Evolutionary conservation across 2,888 invertebrate species (phyloP).

Genomic region (Criorhina ranunculi): DNA sequence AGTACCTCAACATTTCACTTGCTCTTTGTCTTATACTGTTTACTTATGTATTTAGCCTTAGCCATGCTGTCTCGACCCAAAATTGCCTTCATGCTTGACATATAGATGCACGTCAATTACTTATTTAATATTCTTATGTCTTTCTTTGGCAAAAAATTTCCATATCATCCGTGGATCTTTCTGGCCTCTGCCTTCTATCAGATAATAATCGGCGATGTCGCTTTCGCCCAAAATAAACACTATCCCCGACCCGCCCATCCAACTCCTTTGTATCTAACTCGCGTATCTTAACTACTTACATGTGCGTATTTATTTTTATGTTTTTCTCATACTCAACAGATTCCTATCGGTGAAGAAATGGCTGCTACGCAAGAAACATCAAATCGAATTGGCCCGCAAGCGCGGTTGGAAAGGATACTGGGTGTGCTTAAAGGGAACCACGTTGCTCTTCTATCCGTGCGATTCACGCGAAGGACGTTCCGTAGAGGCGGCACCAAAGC

Average conservation of each 20-base stretch:
- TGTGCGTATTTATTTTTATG: slow-evolving; percentile 41
- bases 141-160: slow-evolving; percentile 44
- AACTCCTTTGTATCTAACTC: slow-evolving; percentile 21
- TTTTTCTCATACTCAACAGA: slow-evolving; percentile 85
- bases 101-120: slow-evolving; percentile 49
- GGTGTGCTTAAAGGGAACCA: slow-evolving; percentile 99
- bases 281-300: slow-evolving; percentile 48
- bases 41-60: background rate
- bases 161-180: slow-evolving; percentile 38
- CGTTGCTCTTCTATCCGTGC: slow-evolving; percentile 97
- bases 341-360: slow-evolving; percentile 99
- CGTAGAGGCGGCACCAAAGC: slow-evolving; percentile 96
- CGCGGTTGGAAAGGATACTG: slow-evolving; percentile 99
- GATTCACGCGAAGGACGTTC: slow-evolving; percentile 95
- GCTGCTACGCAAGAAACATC: slow-evolving; percentile 97
- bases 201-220: slow-evolving; percentile 39
- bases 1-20: no score
- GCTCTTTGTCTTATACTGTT: no score
- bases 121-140: slow-evolving; percentile 47
- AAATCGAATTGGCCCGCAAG: slow-evolving; percentile 97
- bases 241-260: background rate
- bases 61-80: background rate
- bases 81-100: background rate
- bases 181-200: slow-evolving; percentile 19
- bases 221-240: slow-evolving; percentile 1